Base-by-base conservation (phyloP, 1,140 invertebrate genomes). In the Drosophila azteca region DNA sequence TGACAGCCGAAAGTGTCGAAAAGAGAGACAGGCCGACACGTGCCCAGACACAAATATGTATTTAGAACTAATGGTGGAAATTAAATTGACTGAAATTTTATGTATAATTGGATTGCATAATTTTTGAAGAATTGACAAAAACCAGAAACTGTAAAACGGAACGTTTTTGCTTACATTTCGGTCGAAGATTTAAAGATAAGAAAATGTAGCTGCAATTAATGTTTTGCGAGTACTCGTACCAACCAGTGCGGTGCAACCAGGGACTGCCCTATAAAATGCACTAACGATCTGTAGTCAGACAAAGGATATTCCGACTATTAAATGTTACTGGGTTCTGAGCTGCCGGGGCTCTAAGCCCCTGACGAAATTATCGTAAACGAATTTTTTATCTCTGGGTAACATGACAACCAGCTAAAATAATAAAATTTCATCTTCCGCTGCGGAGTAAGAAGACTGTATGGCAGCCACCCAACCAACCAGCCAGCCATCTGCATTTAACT, bases 61-160 rank as follows among this genome's bases (percentile, higher is more conserved):
- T 71, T 67, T 61, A 53, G 61, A 71, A 61, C 49, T 71, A 71
- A 71, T 71, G 68, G 43, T 71, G 55, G 70, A 75, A 75, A 75
- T 75, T 75, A 66, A 75, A 75, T 75, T 75, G 71, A 75, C 71
- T 75, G 71, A 66, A 75, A 75, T 75, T 75, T 75, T 66, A 75
- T 75, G 71, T 75, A 61, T 58, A n/a, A n/a, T n/a, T n/a, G n/a
- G n/a, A n/a, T 66, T 43, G 43, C 53, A 75, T 75, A 75, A 75
- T 75, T 75, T 75, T 61, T 39, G 53, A 74, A 58, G 61, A 75
- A 75, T 74, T 75, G 71, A 44, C 71, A 74, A 65, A 35, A 35
- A 29, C 43, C 48, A 55, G 24, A 62, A 41, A 41, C 9, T 11
- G 11, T n/a, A 58, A 35, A 2, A 20, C 6, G 1, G 31, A 17